Conservation (phyloP, 2,888 invertebrate species). For the Tetragnatha montana region DNA sequence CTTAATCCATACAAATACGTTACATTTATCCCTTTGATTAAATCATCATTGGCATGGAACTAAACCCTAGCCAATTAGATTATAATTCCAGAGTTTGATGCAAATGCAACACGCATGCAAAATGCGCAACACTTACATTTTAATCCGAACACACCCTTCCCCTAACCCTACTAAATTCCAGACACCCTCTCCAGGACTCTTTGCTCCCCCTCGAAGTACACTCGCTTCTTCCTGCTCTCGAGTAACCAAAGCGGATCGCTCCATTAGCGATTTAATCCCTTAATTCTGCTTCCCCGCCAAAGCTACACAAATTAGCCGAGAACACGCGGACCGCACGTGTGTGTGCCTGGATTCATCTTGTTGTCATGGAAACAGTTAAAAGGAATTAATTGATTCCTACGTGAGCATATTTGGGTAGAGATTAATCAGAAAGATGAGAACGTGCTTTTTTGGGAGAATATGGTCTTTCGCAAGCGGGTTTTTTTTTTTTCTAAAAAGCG, state of each 20-base stretch:
- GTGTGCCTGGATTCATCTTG: not conserved
- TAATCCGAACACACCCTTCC: too few relatives aligned
- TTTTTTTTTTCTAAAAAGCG: not conserved
- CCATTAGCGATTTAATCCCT: slow-evolving; percentile 21
- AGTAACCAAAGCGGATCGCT: not conserved
- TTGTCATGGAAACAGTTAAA: slow-evolving; percentile 27
- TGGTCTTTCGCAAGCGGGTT: not conserved
- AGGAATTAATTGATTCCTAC: slow-evolving; percentile 15
- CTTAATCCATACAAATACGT: too few relatives aligned
- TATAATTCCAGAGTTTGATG: too few relatives aligned
- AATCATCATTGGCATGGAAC: too few relatives aligned
- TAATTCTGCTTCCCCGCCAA: not conserved
- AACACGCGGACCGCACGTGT: not conserved
- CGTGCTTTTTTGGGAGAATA: not conserved
- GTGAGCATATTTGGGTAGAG: not conserved
- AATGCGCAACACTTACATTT: too few relatives aligned
- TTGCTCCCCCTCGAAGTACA: too few relatives aligned
- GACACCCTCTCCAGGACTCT: too few relatives aligned
- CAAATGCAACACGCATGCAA: too few relatives aligned
- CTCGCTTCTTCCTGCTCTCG: too few relatives aligned
- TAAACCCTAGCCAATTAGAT: too few relatives aligned
- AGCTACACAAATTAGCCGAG: slow-evolving; percentile 28
- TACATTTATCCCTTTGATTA: too few relatives aligned
- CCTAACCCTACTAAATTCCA: too few relatives aligned
- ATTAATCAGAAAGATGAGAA: not conserved